Percentiles rank a stretch among this genome's conserved stretches.
Evolutionary conservation across 2,888 invertebrate species (phyloP).

Genomic region (Erpobdella octoculata): DNA sequence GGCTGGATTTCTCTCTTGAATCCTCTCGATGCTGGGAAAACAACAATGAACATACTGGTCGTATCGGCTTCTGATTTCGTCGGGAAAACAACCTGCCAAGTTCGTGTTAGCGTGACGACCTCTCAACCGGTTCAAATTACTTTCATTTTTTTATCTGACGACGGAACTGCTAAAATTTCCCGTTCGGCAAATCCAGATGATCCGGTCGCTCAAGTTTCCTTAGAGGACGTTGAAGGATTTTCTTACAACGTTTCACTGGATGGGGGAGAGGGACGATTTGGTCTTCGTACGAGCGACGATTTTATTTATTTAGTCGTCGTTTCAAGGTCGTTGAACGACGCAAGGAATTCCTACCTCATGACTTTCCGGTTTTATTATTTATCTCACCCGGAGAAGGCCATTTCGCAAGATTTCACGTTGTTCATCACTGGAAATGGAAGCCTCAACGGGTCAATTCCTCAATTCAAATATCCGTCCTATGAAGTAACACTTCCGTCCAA

Average conservation of each 20-base stretch:
- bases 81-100: not conserved
- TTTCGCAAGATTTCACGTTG: constrained; percentile 7
- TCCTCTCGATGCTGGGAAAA: not conserved
- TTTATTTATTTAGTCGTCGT: constrained; percentile 20
- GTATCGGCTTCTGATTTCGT: not conserved
- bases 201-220: constrained; percentile 10
- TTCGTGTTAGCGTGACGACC: not conserved
- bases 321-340: constrained; percentile 11
- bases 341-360: constrained; percentile 10
- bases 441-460: not conserved
- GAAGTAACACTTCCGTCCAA: not conserved
- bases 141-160: constrained; percentile 17
- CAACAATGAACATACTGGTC: not conserved
- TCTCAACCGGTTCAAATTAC: not conserved
- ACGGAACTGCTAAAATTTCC: constrained; percentile 13
- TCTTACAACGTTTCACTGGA: constrained; percentile 12
- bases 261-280: constrained; percentile 23
- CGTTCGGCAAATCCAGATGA: constrained; percentile 12
- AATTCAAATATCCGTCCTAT: not conserved
- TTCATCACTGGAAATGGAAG: not conserved
- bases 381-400: not conserved
- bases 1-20: not conserved
- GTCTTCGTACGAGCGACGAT: constrained; percentile 4
- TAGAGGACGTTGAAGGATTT: constrained; percentile 2
- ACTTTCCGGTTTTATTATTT: not conserved